Conservation (phyloP, 2,113 vertebrate genomes). For the Eublepharis macularius region DNA sequence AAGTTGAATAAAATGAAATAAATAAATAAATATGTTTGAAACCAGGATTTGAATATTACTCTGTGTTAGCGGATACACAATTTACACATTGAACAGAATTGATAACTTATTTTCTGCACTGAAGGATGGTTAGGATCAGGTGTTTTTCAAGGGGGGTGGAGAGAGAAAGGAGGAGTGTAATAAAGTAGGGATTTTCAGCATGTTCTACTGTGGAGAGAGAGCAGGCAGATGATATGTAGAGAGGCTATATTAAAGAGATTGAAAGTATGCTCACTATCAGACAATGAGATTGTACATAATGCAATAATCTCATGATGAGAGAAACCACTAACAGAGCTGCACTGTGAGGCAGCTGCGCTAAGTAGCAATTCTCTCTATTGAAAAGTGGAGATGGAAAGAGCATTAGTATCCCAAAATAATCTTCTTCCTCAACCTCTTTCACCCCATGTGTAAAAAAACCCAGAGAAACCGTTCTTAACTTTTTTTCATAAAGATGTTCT, state of each 20-base stretch:
- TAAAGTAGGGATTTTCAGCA: neutral
- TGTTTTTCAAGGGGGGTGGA: fast-evolving
- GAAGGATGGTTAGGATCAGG: neutral
- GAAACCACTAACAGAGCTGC: conserved; percentile 2
- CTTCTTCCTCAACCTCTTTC: neutral
- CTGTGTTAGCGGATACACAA: conserved; percentile 18
- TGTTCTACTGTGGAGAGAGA: neutral
- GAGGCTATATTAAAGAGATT: conserved; percentile 38
- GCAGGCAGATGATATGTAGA: neutral
- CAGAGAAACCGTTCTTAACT: neutral
- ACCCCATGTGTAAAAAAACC: neutral
- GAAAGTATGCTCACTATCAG: conserved; percentile 1
- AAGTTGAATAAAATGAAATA: too few relatives aligned
- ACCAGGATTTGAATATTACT: neutral
- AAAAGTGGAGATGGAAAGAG: neutral
- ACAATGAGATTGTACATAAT: conserved; percentile 22
- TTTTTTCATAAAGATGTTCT: neutral
- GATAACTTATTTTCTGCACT: neutral
- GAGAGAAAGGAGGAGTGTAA: neutral
- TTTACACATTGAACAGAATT: conserved; percentile 14
- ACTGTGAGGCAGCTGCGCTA: neutral
- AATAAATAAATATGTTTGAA: too few relatives aligned
- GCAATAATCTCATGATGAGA: neutral
- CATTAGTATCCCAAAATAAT: neutral
- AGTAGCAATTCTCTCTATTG: neutral